These are phyloP conservation scores for Drosophila insularis DNA, from an alignment of 1,140 invertebrate genomes.

Conservation along the genomic window DNA sequence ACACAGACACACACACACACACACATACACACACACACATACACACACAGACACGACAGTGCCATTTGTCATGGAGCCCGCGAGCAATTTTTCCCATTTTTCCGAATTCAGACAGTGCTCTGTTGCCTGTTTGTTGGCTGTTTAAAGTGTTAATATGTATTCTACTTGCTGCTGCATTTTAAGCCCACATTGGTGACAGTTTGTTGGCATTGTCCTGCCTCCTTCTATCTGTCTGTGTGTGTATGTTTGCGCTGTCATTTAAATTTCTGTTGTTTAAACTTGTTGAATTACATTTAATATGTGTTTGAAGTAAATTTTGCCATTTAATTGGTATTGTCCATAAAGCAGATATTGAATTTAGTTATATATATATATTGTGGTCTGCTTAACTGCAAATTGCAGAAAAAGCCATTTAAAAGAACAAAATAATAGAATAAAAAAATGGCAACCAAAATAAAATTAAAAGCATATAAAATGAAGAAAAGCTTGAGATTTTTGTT, in stretches of 20 bases:
- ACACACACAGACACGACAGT: conserved; percentile 12
- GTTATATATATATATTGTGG: conserved; percentile 22
- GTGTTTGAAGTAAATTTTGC: not conserved
- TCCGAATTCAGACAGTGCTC: not conserved
- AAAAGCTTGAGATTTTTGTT: conserved; percentile 40
- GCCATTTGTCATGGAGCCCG: conserved; percentile 62
- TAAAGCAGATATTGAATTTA: not conserved
- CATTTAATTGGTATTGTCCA: not conserved
- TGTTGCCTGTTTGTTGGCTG: conserved; percentile 2
- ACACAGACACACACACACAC: conserved; percentile 33
- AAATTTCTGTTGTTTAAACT: conserved; percentile 53
- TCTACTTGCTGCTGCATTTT: conserved; percentile 29
- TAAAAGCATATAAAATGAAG: conserved; percentile 59
- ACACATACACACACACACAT: conserved; percentile 27
- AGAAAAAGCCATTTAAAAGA: not conserved
- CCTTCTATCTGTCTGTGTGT: not conserved
- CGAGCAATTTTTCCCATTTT: conserved; percentile 44
- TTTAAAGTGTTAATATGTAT: conserved; percentile 63
- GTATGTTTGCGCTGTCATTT: conserved; percentile 15
- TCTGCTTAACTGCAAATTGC: too few species aligned
- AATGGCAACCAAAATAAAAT: conserved; percentile 14
- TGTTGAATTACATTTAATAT: conserved; percentile 49
- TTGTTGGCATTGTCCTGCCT: conserved; percentile 42
- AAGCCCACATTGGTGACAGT: conserved; percentile 13
- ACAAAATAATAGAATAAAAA: too few species aligned